phyloP scores from a whole-genome alignment of 2,797 vertebrate genomes.

The Rhinogobio ventralis region DNA sequence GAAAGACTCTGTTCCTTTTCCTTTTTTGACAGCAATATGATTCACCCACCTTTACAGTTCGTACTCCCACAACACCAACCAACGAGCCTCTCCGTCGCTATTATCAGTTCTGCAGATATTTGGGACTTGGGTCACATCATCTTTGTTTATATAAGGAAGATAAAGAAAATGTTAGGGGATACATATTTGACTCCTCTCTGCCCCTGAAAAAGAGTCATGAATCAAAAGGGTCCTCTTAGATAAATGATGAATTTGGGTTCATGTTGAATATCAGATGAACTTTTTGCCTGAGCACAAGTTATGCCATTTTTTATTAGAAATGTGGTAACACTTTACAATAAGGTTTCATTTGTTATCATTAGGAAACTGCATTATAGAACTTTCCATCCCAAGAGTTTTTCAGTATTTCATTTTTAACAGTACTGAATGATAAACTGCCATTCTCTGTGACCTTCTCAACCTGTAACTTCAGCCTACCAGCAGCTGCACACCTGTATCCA shows the following conservation, averaged over 20 bases:
- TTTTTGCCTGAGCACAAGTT: neutral
- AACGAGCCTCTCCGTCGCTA: slow-evolving; percentile 8
- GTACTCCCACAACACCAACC: slow-evolving; percentile 34
- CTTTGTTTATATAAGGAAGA: slow-evolving; percentile 15
- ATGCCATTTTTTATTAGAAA: neutral
- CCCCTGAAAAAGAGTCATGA: neutral
- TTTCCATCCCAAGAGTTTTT: neutral
- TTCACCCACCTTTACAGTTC: slow-evolving; percentile 44
- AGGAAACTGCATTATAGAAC: neutral
- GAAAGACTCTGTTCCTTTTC: slow-evolving; percentile 55
- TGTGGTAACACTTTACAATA: neutral
- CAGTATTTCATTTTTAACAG: neutral
- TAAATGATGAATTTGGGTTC: neutral
- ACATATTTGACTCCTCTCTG: neutral
- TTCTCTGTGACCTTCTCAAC: slow-evolving; percentile 73
- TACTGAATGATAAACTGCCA: slow-evolving; percentile 53
- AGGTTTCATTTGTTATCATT: neutral
- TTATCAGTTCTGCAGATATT: slow-evolving; percentile 36
- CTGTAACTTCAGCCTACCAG: slow-evolving; percentile 76
- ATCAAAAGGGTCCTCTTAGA: neutral
- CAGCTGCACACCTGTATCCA: slow-evolving; percentile 81
- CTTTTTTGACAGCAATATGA: slow-evolving; percentile 49
- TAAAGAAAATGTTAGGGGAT: neutral
- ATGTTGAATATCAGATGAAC: neutral
- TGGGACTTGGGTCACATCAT: neutral